A percentile compares a stretch with the other conserved stretches of the same genome.
phyloP scores from a whole-genome alignment of 2,797 vertebrate genomes.

The Lophura swinhoii region DNA sequence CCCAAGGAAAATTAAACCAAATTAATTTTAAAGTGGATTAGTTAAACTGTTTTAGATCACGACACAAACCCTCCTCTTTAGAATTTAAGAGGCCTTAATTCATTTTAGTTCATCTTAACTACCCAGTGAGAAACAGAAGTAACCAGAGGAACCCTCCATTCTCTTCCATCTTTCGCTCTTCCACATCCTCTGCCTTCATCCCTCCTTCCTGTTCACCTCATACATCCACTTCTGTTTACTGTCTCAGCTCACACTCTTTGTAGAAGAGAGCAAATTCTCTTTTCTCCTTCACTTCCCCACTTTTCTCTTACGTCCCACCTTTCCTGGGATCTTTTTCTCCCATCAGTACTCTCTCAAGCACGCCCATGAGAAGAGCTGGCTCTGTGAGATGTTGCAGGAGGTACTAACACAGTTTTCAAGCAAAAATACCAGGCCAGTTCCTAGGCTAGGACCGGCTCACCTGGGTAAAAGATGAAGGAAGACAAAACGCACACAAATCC shows the following conservation, averaged over 20 bases:
- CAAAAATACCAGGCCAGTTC: background rate
- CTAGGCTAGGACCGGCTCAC: background rate
- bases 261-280: background rate
- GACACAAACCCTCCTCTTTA: slow-evolving; percentile 33
- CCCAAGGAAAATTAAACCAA: slow-evolving; percentile 69
- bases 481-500: background rate
- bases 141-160: background rate
- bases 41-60: slow-evolving; percentile 57
- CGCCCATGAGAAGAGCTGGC: background rate
- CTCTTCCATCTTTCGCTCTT: background rate
- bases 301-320: background rate
- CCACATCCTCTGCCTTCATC: background rate
- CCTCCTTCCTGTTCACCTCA: background rate
- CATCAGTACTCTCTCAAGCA: background rate
- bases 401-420: background rate
- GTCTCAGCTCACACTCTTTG: background rate
- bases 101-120: background rate
- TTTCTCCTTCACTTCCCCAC: background rate
- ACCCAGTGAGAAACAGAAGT: background rate
- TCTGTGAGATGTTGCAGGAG: background rate
- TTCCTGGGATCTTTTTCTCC: background rate
- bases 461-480: background rate
- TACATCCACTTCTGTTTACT: rapidly evolving
- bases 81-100: slow-evolving; percentile 38
- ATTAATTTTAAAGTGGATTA: slow-evolving; percentile 71